Percentiles rank a stretch among this genome's conserved stretches.
Conservation (phyloP, 2,797 vertebrate species). For the Lateolabrax maculatus region DNA sequence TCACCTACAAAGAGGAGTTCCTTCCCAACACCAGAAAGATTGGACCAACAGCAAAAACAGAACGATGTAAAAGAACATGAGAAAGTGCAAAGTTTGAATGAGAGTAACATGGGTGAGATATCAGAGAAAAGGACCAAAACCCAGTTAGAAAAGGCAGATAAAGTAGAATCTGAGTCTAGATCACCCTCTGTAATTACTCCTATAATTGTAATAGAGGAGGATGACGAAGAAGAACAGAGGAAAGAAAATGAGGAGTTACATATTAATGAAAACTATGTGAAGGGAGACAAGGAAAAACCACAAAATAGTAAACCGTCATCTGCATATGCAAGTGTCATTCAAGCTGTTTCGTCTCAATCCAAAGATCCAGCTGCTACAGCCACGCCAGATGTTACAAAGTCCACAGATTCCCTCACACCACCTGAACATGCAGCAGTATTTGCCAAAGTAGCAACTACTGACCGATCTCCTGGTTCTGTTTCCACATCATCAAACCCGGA, state of each 20-base stretch:
- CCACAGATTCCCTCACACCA: conserved; percentile 31
- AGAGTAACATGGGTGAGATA: conserved; percentile 29
- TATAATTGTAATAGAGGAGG: conserved; percentile 73
- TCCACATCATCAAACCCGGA: conserved; percentile 58
- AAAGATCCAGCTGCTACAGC: neutral
- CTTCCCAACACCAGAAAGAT: conserved; percentile 42
- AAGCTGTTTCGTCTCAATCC: conserved; percentile 75
- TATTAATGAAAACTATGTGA: conserved; percentile 38
- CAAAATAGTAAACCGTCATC: conserved; percentile 43
- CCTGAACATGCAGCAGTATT: conserved; percentile 85
- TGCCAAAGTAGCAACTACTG: conserved; percentile 79
- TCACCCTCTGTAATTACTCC: conserved; percentile 67
- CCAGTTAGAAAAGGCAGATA: conserved; percentile 27
- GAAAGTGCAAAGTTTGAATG: conserved; percentile 33
- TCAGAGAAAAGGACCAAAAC: conserved; percentile 69
- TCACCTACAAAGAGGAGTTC: conserved; percentile 56
- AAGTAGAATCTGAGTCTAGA: conserved; percentile 44
- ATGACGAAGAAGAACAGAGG: conserved; percentile 58
- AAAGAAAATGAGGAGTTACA: conserved; percentile 46
- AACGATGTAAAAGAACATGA: conserved; percentile 41
- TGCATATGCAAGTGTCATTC: conserved; percentile 84
- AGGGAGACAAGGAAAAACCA: conserved; percentile 16
- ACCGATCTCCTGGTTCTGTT: conserved; percentile 30
- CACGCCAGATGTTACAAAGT: conserved; percentile 17
- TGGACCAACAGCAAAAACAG: conserved; percentile 66